Percentiles rank a stretch among this genome's conserved stretches.
Evolutionary conservation across 2,888 invertebrate genomes (phyloP).

Genomic region (Volucella bombylans): DNA sequence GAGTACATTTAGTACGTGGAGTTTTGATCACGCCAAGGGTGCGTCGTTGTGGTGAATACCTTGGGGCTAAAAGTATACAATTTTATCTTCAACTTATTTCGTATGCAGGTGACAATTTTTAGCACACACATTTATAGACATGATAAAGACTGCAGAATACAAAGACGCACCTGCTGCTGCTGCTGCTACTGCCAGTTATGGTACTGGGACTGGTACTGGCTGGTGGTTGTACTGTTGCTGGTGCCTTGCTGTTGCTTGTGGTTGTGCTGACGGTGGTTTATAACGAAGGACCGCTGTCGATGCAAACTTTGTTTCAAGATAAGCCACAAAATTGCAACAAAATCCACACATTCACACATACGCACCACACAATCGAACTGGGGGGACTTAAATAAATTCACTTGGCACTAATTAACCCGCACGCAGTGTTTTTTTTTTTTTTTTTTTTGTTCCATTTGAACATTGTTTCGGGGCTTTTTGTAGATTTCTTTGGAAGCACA

Average conservation of each 20-base stretch:
- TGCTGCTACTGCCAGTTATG: not conserved
- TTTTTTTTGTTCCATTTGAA: slow-evolving; percentile 21
- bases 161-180: slow-evolving; percentile 63
- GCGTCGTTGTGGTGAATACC: slow-evolving; percentile 34
- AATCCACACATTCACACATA: slow-evolving; percentile 33
- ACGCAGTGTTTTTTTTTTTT: slow-evolving; percentile 38
- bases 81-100: slow-evolving; percentile 65
- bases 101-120: slow-evolving; percentile 71
- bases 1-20: slow-evolving; percentile 20
- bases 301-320: slow-evolving; percentile 61
- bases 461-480: slow-evolving; percentile 53
- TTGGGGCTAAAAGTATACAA: slow-evolving; percentile 61
- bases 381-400: slow-evolving; percentile 36
- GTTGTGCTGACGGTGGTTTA: slow-evolving; percentile 7
- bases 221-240: slow-evolving; percentile 2
- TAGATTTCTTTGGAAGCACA: not conserved
- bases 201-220: not conserved
- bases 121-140: slow-evolving; percentile 23
- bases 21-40: not conserved
- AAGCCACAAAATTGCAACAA: slow-evolving; percentile 70
- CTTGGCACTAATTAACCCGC: slow-evolving; percentile 65
- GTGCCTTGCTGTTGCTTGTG: not conserved
- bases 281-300: slow-evolving; percentile 12
- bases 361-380: not conserved
- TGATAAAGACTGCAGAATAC: slow-evolving; percentile 47